These are phyloP conservation scores for Sorex fumeus DNA, from an alignment of 2,113 vertebrate species.

Conservation along the genomic window DNA sequence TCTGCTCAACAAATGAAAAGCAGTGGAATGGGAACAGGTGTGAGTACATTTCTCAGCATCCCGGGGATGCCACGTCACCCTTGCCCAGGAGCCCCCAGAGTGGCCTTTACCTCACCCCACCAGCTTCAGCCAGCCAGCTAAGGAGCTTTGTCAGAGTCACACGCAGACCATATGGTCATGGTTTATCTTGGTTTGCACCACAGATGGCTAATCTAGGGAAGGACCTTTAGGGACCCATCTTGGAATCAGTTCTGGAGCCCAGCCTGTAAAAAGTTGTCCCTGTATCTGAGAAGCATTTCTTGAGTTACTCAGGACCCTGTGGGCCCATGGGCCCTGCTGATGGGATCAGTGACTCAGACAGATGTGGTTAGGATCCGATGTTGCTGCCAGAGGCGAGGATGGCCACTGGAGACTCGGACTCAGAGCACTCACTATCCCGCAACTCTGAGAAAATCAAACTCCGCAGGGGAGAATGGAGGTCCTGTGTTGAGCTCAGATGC, in stretches of 20 bases:
- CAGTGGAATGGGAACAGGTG: neutral
- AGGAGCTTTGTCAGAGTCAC: neutral
- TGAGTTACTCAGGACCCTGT: neutral
- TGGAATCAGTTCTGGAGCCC: neutral
- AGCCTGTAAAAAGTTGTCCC: neutral
- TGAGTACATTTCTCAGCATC: neutral
- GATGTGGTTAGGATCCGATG: neutral
- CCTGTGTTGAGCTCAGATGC: neutral
- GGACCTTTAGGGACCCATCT: neutral
- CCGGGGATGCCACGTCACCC: neutral
- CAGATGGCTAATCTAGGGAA: slow-evolving; percentile 4
- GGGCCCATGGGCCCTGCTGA: neutral
- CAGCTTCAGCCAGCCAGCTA: neutral
- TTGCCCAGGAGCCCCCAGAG: neutral
- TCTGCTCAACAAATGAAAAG: neutral
- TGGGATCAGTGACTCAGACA: neutral
- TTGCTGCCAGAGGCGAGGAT: neutral
- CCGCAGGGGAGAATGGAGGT: neutral
- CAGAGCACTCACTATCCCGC: neutral
- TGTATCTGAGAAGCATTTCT: neutral
- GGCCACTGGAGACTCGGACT: neutral
- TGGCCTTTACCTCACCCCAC: neutral
- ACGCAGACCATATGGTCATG: neutral
- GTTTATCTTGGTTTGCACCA: neutral
- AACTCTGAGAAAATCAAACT: neutral